Evolutionary conservation across 2,888 invertebrate genomes (phyloP).

Genomic region (Neuroscelio doddi): DNA sequence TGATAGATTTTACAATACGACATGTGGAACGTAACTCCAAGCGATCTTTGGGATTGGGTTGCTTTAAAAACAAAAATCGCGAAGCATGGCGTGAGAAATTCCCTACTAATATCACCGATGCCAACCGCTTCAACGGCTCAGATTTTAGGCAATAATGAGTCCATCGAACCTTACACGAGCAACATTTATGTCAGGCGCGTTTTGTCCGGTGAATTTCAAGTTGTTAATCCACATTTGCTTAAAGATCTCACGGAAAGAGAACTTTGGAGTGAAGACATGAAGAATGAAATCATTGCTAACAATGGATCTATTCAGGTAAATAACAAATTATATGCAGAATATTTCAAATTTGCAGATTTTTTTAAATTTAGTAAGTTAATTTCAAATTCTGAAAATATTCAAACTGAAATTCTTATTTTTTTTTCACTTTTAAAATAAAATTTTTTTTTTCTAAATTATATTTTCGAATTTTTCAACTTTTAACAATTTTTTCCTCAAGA

Average conservation of each 20-base stretch:
- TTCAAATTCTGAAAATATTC: no score
- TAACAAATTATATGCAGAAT: no score
- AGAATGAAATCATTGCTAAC: constrained; percentile 91
- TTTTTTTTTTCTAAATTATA: no score
- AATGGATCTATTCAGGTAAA: constrained; percentile 90
- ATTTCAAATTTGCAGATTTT: not conserved
- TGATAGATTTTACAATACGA: constrained; percentile 91
- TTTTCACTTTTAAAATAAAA: no score
- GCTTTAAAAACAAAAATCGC: constrained; percentile 87
- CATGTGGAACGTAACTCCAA: constrained; percentile 95
- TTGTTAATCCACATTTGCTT: constrained; percentile 96
- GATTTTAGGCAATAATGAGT: constrained; percentile 99
- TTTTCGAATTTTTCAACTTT: no score
- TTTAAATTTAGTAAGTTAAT: no score
- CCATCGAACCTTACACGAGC: constrained; percentile 97
- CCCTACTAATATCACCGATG: constrained; percentile 96
- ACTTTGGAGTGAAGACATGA: constrained; percentile 96
- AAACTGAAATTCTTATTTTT: no score
- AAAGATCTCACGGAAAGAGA: constrained; percentile 92
- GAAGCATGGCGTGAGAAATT: constrained; percentile 93
- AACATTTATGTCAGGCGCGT: constrained; percentile 97
- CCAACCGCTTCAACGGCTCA: constrained; percentile 99
- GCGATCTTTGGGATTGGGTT: constrained; percentile 92
- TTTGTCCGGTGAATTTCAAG: constrained; percentile 95
- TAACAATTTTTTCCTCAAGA: no score